phyloP scores from a whole-genome alignment of 2,797 vertebrate species.

The Ciconia nigra region DNA sequence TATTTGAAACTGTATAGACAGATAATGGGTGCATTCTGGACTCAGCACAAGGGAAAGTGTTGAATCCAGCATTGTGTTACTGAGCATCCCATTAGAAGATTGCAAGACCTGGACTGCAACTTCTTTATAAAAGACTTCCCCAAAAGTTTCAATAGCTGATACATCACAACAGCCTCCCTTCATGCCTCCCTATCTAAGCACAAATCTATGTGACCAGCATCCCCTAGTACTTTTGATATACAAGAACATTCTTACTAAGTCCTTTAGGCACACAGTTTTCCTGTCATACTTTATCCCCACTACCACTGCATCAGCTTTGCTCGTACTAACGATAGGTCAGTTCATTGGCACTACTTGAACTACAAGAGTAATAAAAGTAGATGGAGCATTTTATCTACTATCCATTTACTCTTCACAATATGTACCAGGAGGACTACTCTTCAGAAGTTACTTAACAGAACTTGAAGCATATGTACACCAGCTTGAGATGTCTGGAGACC shows the following conservation, averaged over 20 bases:
- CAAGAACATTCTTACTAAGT: background rate
- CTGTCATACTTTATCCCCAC: background rate
- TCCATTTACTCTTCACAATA: background rate
- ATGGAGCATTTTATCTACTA: background rate
- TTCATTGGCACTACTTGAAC: background rate
- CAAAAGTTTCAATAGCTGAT: background rate
- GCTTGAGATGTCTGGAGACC: background rate
- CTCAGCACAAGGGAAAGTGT: background rate
- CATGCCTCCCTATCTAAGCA: background rate
- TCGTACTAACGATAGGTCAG: background rate
- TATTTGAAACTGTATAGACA: background rate
- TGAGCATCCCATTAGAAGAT: background rate
- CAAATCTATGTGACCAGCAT: background rate
- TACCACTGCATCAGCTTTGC: background rate
- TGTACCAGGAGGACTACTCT: background rate
- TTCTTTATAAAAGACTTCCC: background rate
- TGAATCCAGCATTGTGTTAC: accelerated
- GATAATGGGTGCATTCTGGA: background rate
- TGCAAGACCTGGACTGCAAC: background rate
- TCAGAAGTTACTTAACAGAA: background rate
- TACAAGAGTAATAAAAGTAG: background rate
- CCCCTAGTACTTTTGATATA: background rate
- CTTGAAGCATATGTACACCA: background rate
- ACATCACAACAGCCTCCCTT: background rate
- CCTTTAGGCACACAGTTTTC: background rate